Conservation (phyloP, 1,140 invertebrate genomes). For the Drosophila busckii region DNA sequence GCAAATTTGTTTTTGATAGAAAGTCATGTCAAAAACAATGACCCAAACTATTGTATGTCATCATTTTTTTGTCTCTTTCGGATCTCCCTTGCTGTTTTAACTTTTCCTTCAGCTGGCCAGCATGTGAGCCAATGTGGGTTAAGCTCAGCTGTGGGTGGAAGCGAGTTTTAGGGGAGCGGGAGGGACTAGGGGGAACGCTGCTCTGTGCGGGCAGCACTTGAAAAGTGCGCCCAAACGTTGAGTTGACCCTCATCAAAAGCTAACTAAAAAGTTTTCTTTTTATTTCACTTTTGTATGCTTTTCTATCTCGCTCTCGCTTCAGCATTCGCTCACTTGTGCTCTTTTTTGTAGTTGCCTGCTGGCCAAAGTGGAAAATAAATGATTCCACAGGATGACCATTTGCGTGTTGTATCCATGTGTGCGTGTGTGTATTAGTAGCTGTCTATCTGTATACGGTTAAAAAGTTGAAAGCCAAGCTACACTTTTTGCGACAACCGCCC, state of each 20-base stretch:
- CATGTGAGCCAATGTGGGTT: too few relatives aligned
- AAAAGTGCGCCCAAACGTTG: constrained; percentile 63
- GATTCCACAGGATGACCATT: constrained; percentile 75
- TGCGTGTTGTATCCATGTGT: constrained; percentile 45
- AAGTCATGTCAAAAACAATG: constrained; percentile 76
- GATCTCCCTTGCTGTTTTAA: not conserved
- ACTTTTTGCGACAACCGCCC: constrained; percentile 47
- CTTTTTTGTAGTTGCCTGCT: constrained; percentile 46
- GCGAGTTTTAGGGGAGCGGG: too few relatives aligned
- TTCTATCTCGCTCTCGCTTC: constrained; percentile 3
- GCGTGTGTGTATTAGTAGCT: constrained; percentile 20
- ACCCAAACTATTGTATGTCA: constrained; percentile 26
- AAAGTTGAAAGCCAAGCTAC: constrained; percentile 71
- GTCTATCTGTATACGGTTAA: constrained; percentile 45
- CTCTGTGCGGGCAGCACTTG: constrained; percentile 54
- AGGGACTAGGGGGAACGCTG: not conserved
- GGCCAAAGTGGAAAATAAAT: constrained; percentile 76
- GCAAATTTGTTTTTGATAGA: constrained; percentile 75
- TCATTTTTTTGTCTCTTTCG: constrained; percentile 6
- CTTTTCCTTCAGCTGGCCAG: not conserved
- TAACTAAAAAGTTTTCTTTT: constrained; percentile 76
- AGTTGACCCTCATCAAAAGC: constrained; percentile 77
- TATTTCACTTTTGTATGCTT: constrained; percentile 45
- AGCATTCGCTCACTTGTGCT: constrained; percentile 7
- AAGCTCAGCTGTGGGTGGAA: too few relatives aligned